phyloP scores from a whole-genome alignment of 2,113 vertebrate genomes.

The Phaethon lepturus region DNA sequence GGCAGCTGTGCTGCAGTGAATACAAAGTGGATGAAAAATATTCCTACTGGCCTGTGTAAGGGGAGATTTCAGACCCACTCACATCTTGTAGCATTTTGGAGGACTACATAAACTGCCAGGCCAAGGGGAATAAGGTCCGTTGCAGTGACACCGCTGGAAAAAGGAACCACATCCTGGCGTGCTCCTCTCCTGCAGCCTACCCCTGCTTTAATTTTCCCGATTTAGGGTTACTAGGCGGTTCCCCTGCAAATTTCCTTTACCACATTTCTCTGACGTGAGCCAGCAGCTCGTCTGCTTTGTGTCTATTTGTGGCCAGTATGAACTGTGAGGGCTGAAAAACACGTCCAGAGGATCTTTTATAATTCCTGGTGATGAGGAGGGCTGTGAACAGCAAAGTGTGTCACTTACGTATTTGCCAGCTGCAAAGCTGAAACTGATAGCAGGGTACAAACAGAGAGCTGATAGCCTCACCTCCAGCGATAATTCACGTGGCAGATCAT shows the following conservation, averaged over 20 bases:
- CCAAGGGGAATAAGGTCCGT: not conserved
- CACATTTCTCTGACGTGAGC: not conserved
- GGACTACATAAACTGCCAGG: not conserved
- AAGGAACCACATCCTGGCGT: not conserved
- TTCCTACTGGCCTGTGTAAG: not conserved
- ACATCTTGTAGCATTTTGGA: not conserved
- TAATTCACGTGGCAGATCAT: not conserved
- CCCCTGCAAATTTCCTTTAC: not conserved
- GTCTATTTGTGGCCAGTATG: not conserved
- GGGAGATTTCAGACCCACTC: not conserved
- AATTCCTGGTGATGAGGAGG: not conserved
- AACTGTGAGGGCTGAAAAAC: not conserved
- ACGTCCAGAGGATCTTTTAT: not conserved
- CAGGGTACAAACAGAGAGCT: not conserved
- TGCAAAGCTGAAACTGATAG: not conserved
- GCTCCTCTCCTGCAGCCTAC: not conserved
- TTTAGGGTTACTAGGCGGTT: not conserved
- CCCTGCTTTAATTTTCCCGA: not conserved
- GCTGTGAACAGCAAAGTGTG: not conserved
- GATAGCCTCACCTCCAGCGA: constrained; percentile 2
- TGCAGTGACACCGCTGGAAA: not conserved
- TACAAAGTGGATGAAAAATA: not conserved
- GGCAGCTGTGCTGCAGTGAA: not conserved
- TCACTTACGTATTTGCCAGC: not conserved
- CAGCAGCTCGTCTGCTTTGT: not conserved